phyloP scores from a whole-genome alignment of 2,113 vertebrate species.

The Scatophagus argus region DNA sequence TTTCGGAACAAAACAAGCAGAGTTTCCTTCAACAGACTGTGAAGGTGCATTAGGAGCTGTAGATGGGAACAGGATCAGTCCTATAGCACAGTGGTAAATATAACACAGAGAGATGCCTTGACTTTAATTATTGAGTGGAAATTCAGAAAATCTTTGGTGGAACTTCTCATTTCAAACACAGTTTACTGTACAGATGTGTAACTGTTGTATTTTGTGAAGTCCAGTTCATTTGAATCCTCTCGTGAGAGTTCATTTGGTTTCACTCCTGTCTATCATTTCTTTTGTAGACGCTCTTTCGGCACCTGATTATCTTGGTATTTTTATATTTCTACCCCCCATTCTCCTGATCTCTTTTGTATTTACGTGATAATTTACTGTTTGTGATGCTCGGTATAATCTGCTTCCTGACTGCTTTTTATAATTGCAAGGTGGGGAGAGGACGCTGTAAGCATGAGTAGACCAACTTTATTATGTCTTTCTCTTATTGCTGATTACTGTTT shows the following conservation, averaged over 20 bases:
- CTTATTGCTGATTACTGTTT: constrained; percentile 24
- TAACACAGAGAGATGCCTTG: too few relatives aligned
- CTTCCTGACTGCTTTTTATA: constrained; percentile 35
- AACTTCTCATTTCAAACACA: not conserved
- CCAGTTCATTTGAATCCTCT: not conserved
- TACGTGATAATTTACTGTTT: constrained; percentile 46
- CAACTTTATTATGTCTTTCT: constrained; percentile 31
- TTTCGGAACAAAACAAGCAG: too few relatives aligned
- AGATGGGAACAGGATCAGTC: too few relatives aligned
- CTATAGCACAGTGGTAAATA: too few relatives aligned
- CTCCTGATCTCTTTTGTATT: constrained; percentile 58
- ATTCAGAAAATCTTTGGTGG: constrained; percentile 21
- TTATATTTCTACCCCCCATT: constrained; percentile 59
- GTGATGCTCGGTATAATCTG: constrained; percentile 36
- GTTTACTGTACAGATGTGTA: not conserved
- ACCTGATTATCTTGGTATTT: constrained; percentile 65
- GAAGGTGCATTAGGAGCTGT: too few relatives aligned
- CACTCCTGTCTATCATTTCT: not conserved
- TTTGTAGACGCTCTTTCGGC: constrained; percentile 42
- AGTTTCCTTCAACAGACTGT: too few relatives aligned
- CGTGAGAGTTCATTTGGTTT: not conserved
- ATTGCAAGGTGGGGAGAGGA: not conserved
- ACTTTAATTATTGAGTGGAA: too few relatives aligned
- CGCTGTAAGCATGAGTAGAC: constrained; percentile 45
- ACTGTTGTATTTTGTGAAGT: not conserved